Percentiles rank a stretch among this genome's conserved stretches.
These are phyloP conservation scores for Seladonia tumulorum DNA, from an alignment of 2,888 invertebrate species.

Conservation along the genomic window DNA sequence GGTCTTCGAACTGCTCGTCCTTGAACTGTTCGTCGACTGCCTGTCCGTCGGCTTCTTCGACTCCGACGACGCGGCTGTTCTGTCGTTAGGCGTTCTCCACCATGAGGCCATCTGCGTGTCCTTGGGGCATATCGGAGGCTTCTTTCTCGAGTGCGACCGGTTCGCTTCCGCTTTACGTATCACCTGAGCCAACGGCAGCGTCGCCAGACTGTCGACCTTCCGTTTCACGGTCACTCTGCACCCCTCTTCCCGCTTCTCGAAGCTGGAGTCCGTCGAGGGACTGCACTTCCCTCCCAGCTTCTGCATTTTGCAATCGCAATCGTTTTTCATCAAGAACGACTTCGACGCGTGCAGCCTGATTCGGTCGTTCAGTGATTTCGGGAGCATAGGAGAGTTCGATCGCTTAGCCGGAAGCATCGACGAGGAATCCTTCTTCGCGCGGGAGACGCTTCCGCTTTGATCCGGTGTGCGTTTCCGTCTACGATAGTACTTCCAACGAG, in stretches of 20 bases:
- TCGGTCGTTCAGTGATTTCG: not conserved
- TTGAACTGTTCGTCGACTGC: constrained; percentile 5
- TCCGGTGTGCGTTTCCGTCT: not conserved
- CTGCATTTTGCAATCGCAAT: constrained; percentile 24
- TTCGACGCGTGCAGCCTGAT: not conserved
- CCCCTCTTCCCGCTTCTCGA: not conserved
- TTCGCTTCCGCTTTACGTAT: constrained; percentile 36
- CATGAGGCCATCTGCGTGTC: not conserved
- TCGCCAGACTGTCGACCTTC: constrained; percentile 37
- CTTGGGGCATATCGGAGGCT: constrained; percentile 36
- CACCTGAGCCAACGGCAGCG: constrained; percentile 36
- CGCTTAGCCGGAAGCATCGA: not conserved
- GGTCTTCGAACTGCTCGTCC: not conserved
- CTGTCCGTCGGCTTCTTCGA: constrained; percentile 5
- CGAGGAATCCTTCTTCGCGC: not conserved
- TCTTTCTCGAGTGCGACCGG: not conserved
- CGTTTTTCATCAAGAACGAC: not conserved
- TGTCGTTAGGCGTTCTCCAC: not conserved
- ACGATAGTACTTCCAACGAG: not conserved
- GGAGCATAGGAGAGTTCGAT: not conserved
- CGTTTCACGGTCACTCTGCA: not conserved
- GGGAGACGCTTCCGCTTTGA: not conserved
- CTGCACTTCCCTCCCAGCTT: not conserved
- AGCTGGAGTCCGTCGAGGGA: not conserved
- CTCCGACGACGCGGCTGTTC: not conserved